Conservation (phyloP, 2,888 invertebrate genomes). For the Andrena bucephala region DNA sequence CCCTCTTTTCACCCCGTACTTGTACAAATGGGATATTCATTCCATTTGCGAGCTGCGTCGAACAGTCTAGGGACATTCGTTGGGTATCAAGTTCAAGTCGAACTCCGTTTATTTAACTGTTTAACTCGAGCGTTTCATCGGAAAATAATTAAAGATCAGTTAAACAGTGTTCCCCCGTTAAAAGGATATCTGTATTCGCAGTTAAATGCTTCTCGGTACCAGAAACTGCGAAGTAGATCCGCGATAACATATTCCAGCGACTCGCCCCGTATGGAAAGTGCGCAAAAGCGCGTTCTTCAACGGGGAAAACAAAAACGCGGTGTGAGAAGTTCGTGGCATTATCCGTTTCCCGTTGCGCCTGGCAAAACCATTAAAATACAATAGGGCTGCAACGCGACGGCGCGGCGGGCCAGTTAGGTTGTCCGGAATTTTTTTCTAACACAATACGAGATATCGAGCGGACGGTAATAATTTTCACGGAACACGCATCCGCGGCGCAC, state of each 20-base stretch:
- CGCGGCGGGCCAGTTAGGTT: conserved; percentile 35
- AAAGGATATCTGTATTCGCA: too few species aligned
- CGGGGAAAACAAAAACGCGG: neutral
- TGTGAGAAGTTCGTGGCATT: conserved; percentile 55
- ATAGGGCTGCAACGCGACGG: conserved; percentile 35
- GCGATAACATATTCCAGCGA: neutral
- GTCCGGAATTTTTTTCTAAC: conserved; percentile 44
- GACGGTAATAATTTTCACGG: conserved; percentile 50
- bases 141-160: neutral
- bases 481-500: conserved; percentile 47
- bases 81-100: neutral
- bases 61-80: too few species aligned
- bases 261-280: neutral
- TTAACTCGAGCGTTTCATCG: neutral
- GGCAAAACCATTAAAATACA: conserved; percentile 58
- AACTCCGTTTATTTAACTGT: neutral
- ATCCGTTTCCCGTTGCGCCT: conserved; percentile 8
- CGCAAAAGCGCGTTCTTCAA: neutral
- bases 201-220: neutral
- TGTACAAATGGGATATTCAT: neutral
- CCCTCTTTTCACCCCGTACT: neutral
- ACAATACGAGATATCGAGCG: conserved; percentile 35
- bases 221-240: neutral
- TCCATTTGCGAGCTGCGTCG: too few species aligned
- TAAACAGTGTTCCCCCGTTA: neutral